phyloP scores from a whole-genome alignment of 2,888 invertebrate species.

The Acanthosepion lycidas region DNA sequence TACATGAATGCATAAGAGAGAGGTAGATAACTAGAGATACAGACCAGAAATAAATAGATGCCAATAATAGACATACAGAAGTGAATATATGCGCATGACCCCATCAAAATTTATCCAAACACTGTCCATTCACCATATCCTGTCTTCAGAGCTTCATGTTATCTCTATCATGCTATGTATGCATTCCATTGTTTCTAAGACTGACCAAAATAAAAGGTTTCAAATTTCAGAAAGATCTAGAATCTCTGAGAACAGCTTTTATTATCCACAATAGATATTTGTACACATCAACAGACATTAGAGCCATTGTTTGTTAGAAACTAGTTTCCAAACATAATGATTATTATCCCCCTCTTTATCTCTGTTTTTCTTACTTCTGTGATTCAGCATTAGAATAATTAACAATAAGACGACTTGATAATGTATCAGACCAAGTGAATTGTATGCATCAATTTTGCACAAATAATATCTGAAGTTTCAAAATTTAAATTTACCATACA shows the following conservation, averaged over 20 bases:
- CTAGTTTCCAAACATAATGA: neutral
- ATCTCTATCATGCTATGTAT: neutral
- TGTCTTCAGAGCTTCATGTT: neutral
- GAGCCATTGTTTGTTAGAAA: neutral
- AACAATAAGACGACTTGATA: neutral
- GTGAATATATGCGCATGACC: neutral
- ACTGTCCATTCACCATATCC: no score
- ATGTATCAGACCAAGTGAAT: neutral
- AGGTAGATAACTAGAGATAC: neutral
- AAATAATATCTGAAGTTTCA: neutral
- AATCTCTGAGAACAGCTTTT: neutral
- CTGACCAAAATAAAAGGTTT: neutral
- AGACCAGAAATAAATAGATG: neutral
- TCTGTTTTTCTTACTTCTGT: neutral
- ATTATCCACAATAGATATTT: neutral
- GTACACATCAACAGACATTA: neutral
- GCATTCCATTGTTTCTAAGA: conserved; percentile 33
- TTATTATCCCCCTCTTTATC: neutral
- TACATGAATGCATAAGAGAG: neutral
- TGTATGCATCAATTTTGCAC: neutral
- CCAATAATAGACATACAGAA: no score
- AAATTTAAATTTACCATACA: neutral
- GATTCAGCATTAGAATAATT: neutral
- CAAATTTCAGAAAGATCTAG: conserved; percentile 16
- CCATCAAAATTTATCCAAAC: neutral